A percentile compares a stretch with the other conserved stretches of the same genome.
Evolutionary conservation across 2,113 vertebrate genomes (phyloP).

Genomic region (Microcebus lehilahytsara): DNA sequence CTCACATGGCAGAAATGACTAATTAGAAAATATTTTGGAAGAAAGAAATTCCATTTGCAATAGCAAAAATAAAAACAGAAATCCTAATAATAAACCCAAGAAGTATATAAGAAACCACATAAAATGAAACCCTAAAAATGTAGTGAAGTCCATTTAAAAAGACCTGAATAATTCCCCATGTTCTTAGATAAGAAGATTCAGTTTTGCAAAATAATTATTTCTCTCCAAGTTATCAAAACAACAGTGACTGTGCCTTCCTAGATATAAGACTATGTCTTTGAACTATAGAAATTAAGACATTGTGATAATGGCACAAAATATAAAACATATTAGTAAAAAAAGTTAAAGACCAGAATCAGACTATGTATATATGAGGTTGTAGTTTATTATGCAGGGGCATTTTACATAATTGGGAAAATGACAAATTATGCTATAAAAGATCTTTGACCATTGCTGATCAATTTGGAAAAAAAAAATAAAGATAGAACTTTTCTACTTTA

Average conservation of each 20-base stretch:
- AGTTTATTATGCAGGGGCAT: neutral
- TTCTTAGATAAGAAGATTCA: neutral
- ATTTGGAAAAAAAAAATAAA: neutral
- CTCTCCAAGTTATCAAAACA: neutral
- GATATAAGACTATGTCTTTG: neutral
- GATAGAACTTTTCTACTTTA: neutral
- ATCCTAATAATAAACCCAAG: neutral
- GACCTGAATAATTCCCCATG: neutral
- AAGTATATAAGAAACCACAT: neutral
- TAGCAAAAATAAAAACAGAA: slow-evolving; percentile 4
- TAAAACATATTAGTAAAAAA: neutral
- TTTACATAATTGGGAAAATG: neutral
- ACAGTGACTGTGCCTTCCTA: neutral
- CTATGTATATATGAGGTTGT: neutral
- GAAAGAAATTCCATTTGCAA: neutral
- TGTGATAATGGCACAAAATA: neutral
- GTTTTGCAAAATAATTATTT: neutral
- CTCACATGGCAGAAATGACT: neutral
- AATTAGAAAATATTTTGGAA: neutral
- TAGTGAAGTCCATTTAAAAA: neutral
- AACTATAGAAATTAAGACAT: neutral
- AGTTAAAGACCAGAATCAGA: neutral
- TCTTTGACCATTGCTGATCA: neutral
- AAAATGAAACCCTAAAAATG: neutral
- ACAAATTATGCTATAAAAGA: neutral